Percentiles rank a stretch among this genome's conserved stretches.
These are phyloP conservation scores for Phenganax marumi DNA, from an alignment of 92 coral and sea anemone genomes.

Conservation along the genomic window DNA sequence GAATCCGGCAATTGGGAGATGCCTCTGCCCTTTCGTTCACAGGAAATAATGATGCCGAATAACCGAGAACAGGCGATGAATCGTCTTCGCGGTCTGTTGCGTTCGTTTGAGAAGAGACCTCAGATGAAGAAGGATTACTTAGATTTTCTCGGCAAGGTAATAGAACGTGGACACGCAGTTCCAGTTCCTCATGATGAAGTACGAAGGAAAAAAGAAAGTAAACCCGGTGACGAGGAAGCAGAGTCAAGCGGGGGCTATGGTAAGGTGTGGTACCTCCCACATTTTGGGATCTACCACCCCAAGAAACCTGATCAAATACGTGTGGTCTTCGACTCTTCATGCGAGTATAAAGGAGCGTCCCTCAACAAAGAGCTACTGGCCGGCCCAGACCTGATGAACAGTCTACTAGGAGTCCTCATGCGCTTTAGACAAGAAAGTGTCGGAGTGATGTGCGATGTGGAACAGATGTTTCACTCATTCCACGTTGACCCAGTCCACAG, in stretches of 20 bases:
- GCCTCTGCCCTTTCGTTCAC: no score
- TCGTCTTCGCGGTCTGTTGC: constrained; percentile 1
- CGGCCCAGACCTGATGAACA: neutral
- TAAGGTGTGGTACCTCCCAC: neutral
- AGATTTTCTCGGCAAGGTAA: constrained; percentile 23
- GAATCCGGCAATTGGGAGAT: constrained; percentile 42
- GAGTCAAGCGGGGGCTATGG: no score
- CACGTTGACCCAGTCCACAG: constrained; percentile 40
- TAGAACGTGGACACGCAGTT: constrained; percentile 37
- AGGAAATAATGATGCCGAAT: no score
- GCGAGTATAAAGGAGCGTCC: neutral
- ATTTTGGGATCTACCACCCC: neutral
- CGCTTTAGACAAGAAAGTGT: neutral
- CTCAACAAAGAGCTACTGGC: neutral
- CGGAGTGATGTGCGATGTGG: constrained; percentile 47
- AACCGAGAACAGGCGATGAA: no score
- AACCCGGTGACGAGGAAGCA: constrained; percentile 16
- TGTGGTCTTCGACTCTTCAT: neutral
- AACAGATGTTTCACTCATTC: constrained; percentile 51
- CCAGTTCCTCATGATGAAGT: neutral
- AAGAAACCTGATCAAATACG: neutral
- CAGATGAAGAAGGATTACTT: constrained; percentile 28
- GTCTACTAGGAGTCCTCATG: neutral
- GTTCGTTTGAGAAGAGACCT: neutral
- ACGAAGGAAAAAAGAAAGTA: no score